phyloP scores from a whole-genome alignment of 2,797 vertebrate species.

The Nyctalus aviator region DNA sequence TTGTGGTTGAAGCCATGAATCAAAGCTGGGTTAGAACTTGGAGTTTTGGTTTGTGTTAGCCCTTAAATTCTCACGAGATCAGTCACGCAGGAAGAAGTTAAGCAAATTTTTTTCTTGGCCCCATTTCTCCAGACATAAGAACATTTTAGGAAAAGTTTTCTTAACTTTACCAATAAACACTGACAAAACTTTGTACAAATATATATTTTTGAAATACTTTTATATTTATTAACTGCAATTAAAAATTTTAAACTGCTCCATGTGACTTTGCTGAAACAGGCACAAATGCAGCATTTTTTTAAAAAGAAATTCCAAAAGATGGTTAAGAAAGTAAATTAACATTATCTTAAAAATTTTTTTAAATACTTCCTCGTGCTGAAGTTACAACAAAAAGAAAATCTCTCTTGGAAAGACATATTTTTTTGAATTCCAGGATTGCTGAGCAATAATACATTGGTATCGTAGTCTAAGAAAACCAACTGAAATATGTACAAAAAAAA shows the following conservation, averaged over 20 bases:
- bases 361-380: background rate
- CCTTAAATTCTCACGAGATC: background rate
- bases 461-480: background rate
- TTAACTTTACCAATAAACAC: background rate
- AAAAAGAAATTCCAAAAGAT: slow-evolving; percentile 41
- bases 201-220: background rate
- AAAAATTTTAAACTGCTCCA: background rate
- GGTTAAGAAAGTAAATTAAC: slow-evolving; percentile 13
- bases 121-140: slow-evolving; percentile 25
- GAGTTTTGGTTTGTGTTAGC: background rate
- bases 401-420: slow-evolving; percentile 2
- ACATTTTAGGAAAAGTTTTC: background rate
- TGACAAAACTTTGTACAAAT: background rate
- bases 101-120: slow-evolving; percentile 17
- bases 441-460: background rate
- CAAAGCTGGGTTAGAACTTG: background rate
- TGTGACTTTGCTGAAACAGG: slow-evolving; percentile 15
- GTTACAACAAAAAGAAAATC: background rate
- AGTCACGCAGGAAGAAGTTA: background rate
- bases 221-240: background rate
- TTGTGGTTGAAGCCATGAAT: background rate
- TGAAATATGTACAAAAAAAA: background rate
- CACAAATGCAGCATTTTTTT: background rate
- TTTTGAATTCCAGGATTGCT: background rate
- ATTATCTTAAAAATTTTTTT: background rate